Percentiles rank a stretch among this genome's conserved stretches.
phyloP scores from a whole-genome alignment of 1,140 invertebrate species.

The Cepaea nemoralis region DNA sequence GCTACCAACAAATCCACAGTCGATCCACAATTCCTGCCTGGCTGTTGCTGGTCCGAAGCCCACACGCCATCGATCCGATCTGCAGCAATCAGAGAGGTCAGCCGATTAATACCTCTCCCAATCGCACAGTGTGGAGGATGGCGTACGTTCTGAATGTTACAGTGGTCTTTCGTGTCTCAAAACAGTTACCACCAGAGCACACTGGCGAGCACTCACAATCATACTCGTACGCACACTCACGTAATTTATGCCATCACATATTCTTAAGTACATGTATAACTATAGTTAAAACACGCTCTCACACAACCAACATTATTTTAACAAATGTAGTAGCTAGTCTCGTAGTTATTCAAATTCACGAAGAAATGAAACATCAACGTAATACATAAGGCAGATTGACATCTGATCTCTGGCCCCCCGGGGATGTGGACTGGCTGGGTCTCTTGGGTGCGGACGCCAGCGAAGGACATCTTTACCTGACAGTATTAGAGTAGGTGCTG shows the following conservation, averaged over 20 bases:
- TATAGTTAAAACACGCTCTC: too few species aligned
- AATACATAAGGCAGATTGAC: conserved; percentile 27
- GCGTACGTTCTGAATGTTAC: too few species aligned
- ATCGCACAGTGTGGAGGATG: conserved; percentile 19
- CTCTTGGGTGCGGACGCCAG: conserved; percentile 30
- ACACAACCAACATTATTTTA: too few species aligned
- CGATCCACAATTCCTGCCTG: too few species aligned
- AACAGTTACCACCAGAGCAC: too few species aligned
- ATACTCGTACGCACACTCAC: too few species aligned
- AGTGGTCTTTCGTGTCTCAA: too few species aligned
- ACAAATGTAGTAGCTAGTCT: too few species aligned
- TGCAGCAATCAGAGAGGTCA: conserved; percentile 17
- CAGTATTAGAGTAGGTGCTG: conserved; percentile 23
- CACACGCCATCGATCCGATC: conserved; percentile 9
- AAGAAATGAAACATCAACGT: background rate
- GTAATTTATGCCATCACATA: too few species aligned
- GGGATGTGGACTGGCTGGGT: conserved; percentile 23
- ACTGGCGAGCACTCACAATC: too few species aligned
- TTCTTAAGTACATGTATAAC: too few species aligned
- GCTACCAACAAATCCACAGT: too few species aligned
- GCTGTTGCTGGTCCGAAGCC: background rate
- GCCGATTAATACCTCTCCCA: conserved; percentile 3
- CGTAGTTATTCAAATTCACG: background rate
- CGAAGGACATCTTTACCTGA: conserved; percentile 39
- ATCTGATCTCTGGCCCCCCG: conserved; percentile 36